Conservation (phyloP, 2,888 invertebrate genomes). For the Drosophila fungiperda region DNA sequence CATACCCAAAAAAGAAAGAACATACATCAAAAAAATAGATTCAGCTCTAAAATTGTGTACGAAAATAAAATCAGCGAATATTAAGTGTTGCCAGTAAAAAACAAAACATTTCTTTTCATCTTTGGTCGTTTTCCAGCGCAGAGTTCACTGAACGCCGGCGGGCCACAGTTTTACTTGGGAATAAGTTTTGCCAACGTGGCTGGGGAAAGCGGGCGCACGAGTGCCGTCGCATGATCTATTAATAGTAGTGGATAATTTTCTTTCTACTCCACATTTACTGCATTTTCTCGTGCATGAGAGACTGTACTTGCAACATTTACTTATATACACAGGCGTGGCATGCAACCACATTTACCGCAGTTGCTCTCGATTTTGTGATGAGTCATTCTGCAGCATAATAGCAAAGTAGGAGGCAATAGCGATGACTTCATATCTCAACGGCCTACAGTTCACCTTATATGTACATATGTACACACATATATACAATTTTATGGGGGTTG, state of each 20-base stretch:
- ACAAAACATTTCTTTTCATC: slow-evolving; percentile 39
- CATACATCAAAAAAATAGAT: slow-evolving; percentile 11
- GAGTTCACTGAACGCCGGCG: slow-evolving; percentile 60
- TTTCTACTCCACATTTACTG: slow-evolving; percentile 46
- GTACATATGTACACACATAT: not conserved
- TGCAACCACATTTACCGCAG: slow-evolving; percentile 38
- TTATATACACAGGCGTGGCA: slow-evolving; percentile 23
- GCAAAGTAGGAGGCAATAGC: slow-evolving; percentile 11
- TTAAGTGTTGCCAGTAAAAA: slow-evolving; percentile 59
- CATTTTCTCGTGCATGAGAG: slow-evolving; percentile 26
- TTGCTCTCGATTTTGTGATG: slow-evolving; percentile 44
- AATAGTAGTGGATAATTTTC: slow-evolving; percentile 48
- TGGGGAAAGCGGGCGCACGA: slow-evolving; percentile 57
- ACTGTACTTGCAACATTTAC: slow-evolving; percentile 48
- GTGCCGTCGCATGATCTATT: slow-evolving; percentile 39
- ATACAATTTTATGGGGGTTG: slow-evolving; percentile 50
- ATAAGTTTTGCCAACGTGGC: slow-evolving; percentile 24
- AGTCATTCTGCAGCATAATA: slow-evolving; percentile 62
- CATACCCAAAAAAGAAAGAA: slow-evolving; percentile 27
- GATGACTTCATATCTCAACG: slow-evolving; percentile 66
- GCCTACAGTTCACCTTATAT: slow-evolving; percentile 22
- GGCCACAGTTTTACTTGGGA: slow-evolving; percentile 9
- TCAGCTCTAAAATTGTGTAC: slow-evolving; percentile 55
- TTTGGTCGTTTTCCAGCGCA: slow-evolving; percentile 34
- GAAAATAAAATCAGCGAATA: slow-evolving; percentile 65